Evolutionary conservation across 1,140 invertebrate species (phyloP).

Genomic region (Drosophila varians): DNA sequence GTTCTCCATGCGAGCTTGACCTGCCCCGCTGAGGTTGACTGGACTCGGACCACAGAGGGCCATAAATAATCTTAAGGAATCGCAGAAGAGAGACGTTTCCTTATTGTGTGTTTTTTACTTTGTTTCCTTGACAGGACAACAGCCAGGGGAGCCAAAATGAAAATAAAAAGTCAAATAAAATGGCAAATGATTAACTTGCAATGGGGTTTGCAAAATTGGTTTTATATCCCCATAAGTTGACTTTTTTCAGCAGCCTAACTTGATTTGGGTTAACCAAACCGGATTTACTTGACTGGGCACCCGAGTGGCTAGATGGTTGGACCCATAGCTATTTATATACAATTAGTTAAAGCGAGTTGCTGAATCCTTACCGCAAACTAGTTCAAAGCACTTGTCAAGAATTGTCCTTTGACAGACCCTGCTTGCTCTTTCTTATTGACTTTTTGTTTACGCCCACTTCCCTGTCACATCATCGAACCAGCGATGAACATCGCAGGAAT

Average conservation of each 20-base stretch:
- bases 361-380: neutral
- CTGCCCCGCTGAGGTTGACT: neutral
- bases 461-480: slow-evolving; percentile 17
- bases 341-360: neutral
- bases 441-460: slow-evolving; percentile 13
- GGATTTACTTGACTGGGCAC: neutral
- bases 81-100: slow-evolving; percentile 40
- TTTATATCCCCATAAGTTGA: slow-evolving; percentile 13
- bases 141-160: slow-evolving; percentile 18
- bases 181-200: slow-evolving; percentile 38
- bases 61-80: slow-evolving; percentile 65
- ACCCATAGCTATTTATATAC: neutral
- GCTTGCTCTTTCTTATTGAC: neutral
- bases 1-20: slow-evolving; percentile 28
- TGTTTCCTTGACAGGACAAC: slow-evolving; percentile 11
- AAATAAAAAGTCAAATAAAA: slow-evolving; percentile 20
- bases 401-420: neutral
- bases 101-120: slow-evolving; percentile 22
- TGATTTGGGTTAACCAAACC: slow-evolving; percentile 20
- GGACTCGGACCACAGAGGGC: slow-evolving; percentile 33
- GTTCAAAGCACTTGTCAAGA: neutral
- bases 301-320: neutral
- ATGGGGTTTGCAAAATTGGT: slow-evolving; percentile 8
- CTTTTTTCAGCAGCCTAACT: slow-evolving; percentile 14
- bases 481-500: slow-evolving; percentile 2